Evolutionary conservation across 2,888 invertebrate species (phyloP).

Genomic region (Ectemnius continuus): DNA sequence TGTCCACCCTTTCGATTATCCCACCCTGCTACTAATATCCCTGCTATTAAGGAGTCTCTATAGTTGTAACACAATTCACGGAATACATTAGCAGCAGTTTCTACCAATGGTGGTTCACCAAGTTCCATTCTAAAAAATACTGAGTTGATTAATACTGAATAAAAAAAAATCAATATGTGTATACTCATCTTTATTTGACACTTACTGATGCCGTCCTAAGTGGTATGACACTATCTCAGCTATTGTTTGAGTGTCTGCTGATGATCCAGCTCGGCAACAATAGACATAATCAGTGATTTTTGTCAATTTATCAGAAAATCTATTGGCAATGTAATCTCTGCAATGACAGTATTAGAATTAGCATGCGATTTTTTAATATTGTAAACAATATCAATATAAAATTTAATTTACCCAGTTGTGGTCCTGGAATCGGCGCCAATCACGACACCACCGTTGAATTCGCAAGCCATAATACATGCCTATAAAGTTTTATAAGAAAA

Average conservation of each 20-base stretch:
- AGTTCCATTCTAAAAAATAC: conserved; percentile 83
- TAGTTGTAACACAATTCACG: conserved; percentile 97
- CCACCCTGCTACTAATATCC: conserved; percentile 98
- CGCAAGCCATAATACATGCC: conserved; percentile 98
- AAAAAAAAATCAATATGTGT: not conserved
- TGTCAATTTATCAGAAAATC: conserved; percentile 97
- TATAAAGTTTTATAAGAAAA: conserved; percentile 27
- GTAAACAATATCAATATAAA: conserved; percentile 56
- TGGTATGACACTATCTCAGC: conserved; percentile 97
- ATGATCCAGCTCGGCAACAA: conserved; percentile 97
- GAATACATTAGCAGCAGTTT: conserved; percentile 95
- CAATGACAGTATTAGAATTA: conserved; percentile 18
- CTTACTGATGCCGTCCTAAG: conserved; percentile 90
- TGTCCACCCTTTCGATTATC: conserved; percentile 93
- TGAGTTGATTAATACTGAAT: conserved; percentile 27
- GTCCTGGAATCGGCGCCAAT: conserved; percentile 99
- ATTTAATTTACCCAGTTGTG: conserved; percentile 86
- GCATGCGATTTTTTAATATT: not conserved
- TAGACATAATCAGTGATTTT: conserved; percentile 96
- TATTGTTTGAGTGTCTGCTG: conserved; percentile 99
- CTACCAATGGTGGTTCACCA: conserved; percentile 90
- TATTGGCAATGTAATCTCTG: conserved; percentile 94
- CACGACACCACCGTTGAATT: conserved; percentile 97
- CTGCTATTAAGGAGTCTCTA: conserved; percentile 94
- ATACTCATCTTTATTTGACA: conserved; percentile 30